A percentile compares a stretch with the other conserved stretches of the same genome.
Conservation (phyloP, 2,888 invertebrate species). For the Platycheirus albimanus region DNA sequence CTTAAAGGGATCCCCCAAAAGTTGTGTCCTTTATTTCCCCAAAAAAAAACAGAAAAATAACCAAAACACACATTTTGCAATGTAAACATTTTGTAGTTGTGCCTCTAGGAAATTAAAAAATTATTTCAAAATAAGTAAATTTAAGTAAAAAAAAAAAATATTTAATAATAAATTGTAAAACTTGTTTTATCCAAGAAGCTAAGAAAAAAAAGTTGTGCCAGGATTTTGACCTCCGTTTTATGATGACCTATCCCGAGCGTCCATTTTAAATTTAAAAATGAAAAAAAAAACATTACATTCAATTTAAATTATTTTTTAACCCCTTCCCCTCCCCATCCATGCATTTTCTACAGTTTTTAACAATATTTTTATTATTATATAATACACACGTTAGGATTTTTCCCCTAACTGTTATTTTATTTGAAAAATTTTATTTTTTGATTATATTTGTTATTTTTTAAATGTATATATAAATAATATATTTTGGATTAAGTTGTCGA, state of each 20-base stretch:
- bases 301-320: constrained; percentile 44
- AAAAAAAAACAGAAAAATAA: constrained; percentile 23
- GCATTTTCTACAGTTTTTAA: constrained; percentile 27
- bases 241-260: constrained; percentile 8
- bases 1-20: constrained; percentile 58
- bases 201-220: constrained; percentile 56
- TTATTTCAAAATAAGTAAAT: constrained; percentile 51
- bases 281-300: background rate
- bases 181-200: constrained; percentile 44
- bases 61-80: constrained; percentile 34
- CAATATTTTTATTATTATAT: background rate
- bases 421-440: constrained; percentile 8
- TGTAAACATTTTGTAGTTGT: constrained; percentile 73
- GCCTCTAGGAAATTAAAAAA: constrained; percentile 70
- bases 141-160: constrained; percentile 27
- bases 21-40: constrained; percentile 43
- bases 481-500: constrained; percentile 59
- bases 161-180: constrained; percentile 23
- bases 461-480: constrained; percentile 47
- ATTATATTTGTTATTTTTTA: constrained; percentile 61
- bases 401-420: constrained; percentile 10
- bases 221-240: constrained; percentile 49
- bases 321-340: too few relatives aligned
- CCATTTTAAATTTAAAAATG: constrained; percentile 3
- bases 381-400: constrained; percentile 26